Evolutionary conservation across 2,113 vertebrate genomes (phyloP).

Genomic region (Chionomys nivalis): DNA sequence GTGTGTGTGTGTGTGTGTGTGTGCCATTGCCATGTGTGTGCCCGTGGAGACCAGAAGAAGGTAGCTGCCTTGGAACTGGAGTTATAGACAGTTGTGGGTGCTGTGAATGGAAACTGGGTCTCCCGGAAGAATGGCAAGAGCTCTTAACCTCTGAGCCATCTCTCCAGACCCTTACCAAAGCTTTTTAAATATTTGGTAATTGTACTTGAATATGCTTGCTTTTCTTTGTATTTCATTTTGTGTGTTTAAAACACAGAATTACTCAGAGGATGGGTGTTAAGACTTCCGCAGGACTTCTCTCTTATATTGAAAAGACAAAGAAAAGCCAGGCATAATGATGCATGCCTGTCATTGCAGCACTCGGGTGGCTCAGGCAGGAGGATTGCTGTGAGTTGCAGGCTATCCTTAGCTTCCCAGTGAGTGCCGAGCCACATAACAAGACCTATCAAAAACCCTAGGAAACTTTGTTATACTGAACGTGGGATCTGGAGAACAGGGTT

Average conservation of each 20-base stretch:
- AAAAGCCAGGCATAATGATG: not conserved
- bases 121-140: not conserved
- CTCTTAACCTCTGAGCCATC: not conserved
- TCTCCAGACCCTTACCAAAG: not conserved
- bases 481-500: not conserved
- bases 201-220: not conserved
- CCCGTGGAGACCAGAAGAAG: not conserved
- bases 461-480: not conserved
- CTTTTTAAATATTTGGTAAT: conserved; percentile 13
- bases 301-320: not conserved
- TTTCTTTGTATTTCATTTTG: conserved; percentile 51
- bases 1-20: too few relatives aligned
- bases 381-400: not conserved
- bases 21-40: not conserved
- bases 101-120: not conserved
- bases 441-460: not conserved
- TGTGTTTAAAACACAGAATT: not conserved
- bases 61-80: not conserved
- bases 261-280: not conserved
- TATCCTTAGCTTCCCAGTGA: not conserved
- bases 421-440: not conserved
- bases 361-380: not conserved
- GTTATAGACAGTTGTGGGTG: not conserved
- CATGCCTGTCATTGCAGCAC: not conserved
- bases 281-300: not conserved